Evolutionary conservation across 2,113 vertebrate genomes (phyloP), one percentile per base, ranked within the genome.

Genomic region (Silurus meridionalis): DNA sequence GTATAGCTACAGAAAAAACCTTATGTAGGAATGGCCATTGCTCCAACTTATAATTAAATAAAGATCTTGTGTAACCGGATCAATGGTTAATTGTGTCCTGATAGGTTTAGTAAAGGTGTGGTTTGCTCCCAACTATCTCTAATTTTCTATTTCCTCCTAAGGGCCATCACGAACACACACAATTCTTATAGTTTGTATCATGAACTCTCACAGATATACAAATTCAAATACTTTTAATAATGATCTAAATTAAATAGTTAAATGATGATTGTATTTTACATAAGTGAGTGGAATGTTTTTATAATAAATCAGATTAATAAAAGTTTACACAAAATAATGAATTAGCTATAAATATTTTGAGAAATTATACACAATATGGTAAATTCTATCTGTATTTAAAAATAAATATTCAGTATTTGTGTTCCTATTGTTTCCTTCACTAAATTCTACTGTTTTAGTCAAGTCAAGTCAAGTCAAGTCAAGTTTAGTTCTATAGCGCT

Each of bases 51-150:
- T 94, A 94, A 94, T 93, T 91, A 85, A 92, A 94, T 93, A 94
- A 94, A 91, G 92, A 91, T 93, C 91, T 92, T 92, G 90, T 93
- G 91, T 94, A 93, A 94, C 92, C 91, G 91, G 90, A 94, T 93
- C 92, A 94, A 92, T 90, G 92, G 92, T 91, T 93, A 88, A 91
- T 93, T 91, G 90, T 91, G 92, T 94, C 93, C 88, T 90, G 93
- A 91, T 91, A 90, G 88, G 87, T 91, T 92, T 91, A 91, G 91
- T 87, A 91, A 92, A 94, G 91, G 93, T 93, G 92, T 91, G 92
- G 90, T 91, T 91, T 93, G 91, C 94, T 94, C 92, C 90, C 90
- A 94, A 92, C 92, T 93, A 91, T 91, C 90, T 91, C 89, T 91
- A 92, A 92, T 94, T 93, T 93, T 85, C 91, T 92, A 90, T 92